phyloP scores from a whole-genome alignment of 2,888 invertebrate genomes.

The Rhagium mordax region DNA sequence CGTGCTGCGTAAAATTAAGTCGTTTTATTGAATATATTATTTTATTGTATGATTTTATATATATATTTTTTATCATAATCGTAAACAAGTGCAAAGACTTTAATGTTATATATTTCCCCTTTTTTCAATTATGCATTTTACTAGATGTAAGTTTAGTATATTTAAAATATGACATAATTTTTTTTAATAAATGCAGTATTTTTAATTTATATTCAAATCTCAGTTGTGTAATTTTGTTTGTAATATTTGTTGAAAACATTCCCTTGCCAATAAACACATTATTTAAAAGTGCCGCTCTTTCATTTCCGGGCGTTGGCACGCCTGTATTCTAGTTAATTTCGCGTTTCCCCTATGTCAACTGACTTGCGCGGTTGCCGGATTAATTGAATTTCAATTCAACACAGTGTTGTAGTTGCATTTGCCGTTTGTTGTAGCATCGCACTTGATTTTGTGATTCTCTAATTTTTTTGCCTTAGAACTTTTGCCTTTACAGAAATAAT shows the following conservation, averaged over 20 bases:
- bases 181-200: slow-evolving; percentile 30
- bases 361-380: neutral
- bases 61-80: slow-evolving; percentile 26
- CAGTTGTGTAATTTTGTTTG: slow-evolving; percentile 15
- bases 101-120: slow-evolving; percentile 16
- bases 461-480: neutral
- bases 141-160: slow-evolving; percentile 22
- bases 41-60: slow-evolving; percentile 31
- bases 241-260: slow-evolving; percentile 10
- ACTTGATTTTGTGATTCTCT: slow-evolving; percentile 16
- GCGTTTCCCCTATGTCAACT: neutral
- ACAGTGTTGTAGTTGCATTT: neutral
- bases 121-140: slow-evolving; percentile 26
- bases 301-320: neutral
- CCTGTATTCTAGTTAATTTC: neutral
- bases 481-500: slow-evolving; percentile 52
- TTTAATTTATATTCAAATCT: slow-evolving; percentile 21
- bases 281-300: neutral
- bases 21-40: slow-evolving; percentile 12
- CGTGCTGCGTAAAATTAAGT: slow-evolving; percentile 61
- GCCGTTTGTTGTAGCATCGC: slow-evolving; percentile 17
- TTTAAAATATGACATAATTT: slow-evolving; percentile 25
- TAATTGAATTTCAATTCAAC: neutral
- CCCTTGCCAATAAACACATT: neutral
- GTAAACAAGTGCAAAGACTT: slow-evolving; percentile 31